Evolutionary conservation across 2,888 invertebrate species (phyloP).

Genomic region (Amphiduros pacificus): DNA sequence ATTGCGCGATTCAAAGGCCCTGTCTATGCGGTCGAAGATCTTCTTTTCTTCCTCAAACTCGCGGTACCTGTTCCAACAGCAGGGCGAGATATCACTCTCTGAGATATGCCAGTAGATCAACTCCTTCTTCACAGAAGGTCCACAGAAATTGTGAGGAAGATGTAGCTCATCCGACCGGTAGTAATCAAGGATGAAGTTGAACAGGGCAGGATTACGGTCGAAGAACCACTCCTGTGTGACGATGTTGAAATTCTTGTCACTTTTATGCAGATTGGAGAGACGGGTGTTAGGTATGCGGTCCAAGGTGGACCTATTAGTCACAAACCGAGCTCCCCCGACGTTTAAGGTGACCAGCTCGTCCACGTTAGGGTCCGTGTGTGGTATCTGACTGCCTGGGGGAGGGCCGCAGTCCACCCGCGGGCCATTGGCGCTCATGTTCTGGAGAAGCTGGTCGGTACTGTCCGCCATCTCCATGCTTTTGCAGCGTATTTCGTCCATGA

Average conservation of each 20-base stretch:
- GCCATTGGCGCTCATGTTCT: constrained; percentile 12
- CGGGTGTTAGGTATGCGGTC: constrained; percentile 28
- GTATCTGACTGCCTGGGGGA: constrained; percentile 6
- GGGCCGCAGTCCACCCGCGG: constrained; percentile 2
- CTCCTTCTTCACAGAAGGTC: constrained; percentile 37
- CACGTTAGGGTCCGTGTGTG: constrained; percentile 4
- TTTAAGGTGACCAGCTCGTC: constrained; percentile 28
- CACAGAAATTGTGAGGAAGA: constrained; percentile 40
- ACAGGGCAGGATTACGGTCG: constrained; percentile 38
- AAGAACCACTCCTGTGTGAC: constrained; percentile 34
- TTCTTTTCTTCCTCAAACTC: constrained; percentile 31
- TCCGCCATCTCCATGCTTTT: constrained; percentile 23
- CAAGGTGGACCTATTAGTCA: constrained; percentile 23
- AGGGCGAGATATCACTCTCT: constrained; percentile 36
- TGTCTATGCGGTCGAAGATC: constrained; percentile 28
- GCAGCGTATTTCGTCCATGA: constrained; percentile 8
- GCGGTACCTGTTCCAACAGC: constrained; percentile 36
- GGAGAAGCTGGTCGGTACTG: constrained; percentile 21
- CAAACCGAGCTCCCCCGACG: constrained; percentile 29
- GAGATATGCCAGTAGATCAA: constrained; percentile 41
- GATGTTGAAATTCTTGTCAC: constrained; percentile 25
- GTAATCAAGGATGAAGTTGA: constrained; percentile 37
- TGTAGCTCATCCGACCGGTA: constrained; percentile 39
- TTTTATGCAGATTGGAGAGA: constrained; percentile 21
- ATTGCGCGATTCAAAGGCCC: constrained; percentile 15